Percentiles rank a stretch among this genome's conserved stretches.
Conservation (phyloP, 2,888 invertebrate species). For the Aspidiotus rigidus region DNA sequence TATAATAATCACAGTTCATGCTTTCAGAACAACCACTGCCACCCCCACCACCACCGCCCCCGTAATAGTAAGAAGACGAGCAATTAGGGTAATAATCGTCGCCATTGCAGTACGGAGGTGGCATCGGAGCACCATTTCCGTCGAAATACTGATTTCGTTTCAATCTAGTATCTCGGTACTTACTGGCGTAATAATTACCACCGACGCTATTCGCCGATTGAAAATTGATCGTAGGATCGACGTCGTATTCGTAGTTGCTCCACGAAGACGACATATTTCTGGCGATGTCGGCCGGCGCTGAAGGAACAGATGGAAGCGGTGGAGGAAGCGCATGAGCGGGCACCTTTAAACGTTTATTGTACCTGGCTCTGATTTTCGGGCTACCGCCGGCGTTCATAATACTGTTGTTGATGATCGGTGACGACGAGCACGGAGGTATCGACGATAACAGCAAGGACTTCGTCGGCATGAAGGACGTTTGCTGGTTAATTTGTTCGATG, state of each 20-base stretch:
- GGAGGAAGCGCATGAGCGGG: background rate
- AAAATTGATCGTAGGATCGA: constrained; percentile 1
- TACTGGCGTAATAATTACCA: constrained; percentile 6
- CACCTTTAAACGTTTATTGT: constrained; percentile 7
- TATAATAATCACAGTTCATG: constrained; percentile 24
- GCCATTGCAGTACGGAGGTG: background rate
- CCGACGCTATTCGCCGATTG: background rate
- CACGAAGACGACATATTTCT: background rate
- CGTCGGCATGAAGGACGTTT: constrained; percentile 9
- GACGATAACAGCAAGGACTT: constrained; percentile 4
- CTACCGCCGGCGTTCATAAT: background rate
- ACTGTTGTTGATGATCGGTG: background rate
- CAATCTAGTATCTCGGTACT: constrained; percentile 7
- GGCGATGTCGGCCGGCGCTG: background rate
- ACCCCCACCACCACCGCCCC: background rate
- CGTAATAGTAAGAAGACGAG: background rate
- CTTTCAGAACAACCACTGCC: constrained; percentile 18
- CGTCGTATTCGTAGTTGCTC: constrained; percentile 21
- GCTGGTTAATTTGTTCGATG: constrained; percentile 26
- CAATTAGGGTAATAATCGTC: background rate
- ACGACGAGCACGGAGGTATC: background rate
- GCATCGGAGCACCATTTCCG: background rate
- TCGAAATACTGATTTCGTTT: constrained; percentile 1
- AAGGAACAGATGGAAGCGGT: background rate
- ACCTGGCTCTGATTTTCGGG: constrained; percentile 17